Percentiles rank a stretch among this genome's conserved stretches.
phyloP scores from a whole-genome alignment of 2,888 invertebrate genomes.

The Sussaba pulchella region DNA sequence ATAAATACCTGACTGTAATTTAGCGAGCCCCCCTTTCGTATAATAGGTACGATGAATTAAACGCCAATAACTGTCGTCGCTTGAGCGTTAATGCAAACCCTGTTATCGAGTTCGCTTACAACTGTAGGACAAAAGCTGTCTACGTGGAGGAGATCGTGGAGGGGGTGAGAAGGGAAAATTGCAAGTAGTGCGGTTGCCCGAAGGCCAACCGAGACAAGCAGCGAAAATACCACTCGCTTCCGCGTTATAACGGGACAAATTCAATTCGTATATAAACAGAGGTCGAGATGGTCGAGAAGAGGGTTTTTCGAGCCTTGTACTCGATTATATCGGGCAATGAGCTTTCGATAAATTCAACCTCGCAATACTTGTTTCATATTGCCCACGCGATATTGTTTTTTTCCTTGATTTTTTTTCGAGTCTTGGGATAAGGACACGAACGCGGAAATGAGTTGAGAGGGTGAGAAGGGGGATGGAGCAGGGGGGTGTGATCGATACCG shows the following conservation, averaged over 20 bases:
- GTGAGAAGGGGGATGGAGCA: constrained; percentile 38
- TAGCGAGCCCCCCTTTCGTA: constrained; percentile 33
- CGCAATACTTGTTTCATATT: constrained; percentile 33
- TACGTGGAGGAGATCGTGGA: no score
- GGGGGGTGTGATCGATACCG: constrained; percentile 63
- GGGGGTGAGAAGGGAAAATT: background rate
- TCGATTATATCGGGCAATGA: constrained; percentile 60
- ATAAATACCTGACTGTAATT: constrained; percentile 51
- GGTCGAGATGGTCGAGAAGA: constrained; percentile 15
- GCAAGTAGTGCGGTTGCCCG: background rate
- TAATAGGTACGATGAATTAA: constrained; percentile 60
- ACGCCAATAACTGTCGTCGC: constrained; percentile 57
- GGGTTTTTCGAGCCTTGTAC: constrained; percentile 26
- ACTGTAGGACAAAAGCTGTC: constrained; percentile 10
- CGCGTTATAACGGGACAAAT: constrained; percentile 50
- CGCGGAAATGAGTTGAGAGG: constrained; percentile 78
- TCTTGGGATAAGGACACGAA: constrained; percentile 77
- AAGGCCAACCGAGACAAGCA: background rate
- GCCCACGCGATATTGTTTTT: no score
- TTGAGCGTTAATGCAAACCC: constrained; percentile 49
- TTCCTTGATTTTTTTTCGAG: constrained; percentile 77
- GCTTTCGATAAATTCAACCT: constrained; percentile 80
- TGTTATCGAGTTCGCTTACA: constrained; percentile 46
- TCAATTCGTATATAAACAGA: constrained; percentile 52
- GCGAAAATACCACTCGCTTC: constrained; percentile 6